A percentile compares a stretch with the other conserved stretches of the same genome.
phyloP scores from a whole-genome alignment of 2,888 invertebrate genomes.

The Ichneumoninae sp. region DNA sequence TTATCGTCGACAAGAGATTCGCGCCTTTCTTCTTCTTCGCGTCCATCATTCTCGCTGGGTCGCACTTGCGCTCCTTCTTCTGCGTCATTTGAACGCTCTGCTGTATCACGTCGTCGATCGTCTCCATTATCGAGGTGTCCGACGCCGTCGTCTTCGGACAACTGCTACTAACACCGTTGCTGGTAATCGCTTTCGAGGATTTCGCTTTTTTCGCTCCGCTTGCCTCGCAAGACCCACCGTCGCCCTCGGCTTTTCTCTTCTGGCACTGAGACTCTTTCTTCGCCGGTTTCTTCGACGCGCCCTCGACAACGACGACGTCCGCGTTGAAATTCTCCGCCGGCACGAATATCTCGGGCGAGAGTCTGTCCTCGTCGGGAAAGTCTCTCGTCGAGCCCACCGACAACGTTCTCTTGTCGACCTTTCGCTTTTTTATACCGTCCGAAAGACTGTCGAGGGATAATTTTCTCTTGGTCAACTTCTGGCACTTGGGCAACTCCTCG shows the following conservation, averaged over 20 bases:
- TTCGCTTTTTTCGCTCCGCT: constrained; percentile 78
- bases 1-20: constrained; percentile 74
- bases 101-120: constrained; percentile 81
- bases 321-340: constrained; percentile 38
- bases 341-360: constrained; percentile 28
- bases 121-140: constrained; percentile 82
- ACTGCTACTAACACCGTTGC: constrained; percentile 72
- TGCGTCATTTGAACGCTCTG: constrained; percentile 80
- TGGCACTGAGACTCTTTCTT: constrained; percentile 67
- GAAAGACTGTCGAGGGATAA: constrained; percentile 84
- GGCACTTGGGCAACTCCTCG: constrained; percentile 85
- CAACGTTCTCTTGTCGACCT: constrained; percentile 82
- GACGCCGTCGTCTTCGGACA: constrained; percentile 73
- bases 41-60: constrained; percentile 59
- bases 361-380: constrained; percentile 44
- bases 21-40: constrained; percentile 68
- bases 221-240: constrained; percentile 71
- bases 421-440: constrained; percentile 85
- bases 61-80: constrained; percentile 78
- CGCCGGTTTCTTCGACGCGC: constrained; percentile 70
- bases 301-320: constrained; percentile 76
- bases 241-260: constrained; percentile 77
- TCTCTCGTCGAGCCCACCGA: constrained; percentile 80
- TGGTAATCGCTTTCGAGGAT: constrained; percentile 78
- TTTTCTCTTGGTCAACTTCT: constrained; percentile 86